Evolutionary conservation across 1,140 invertebrate species (phyloP).

Genomic region (Odontomachus brunneus): DNA sequence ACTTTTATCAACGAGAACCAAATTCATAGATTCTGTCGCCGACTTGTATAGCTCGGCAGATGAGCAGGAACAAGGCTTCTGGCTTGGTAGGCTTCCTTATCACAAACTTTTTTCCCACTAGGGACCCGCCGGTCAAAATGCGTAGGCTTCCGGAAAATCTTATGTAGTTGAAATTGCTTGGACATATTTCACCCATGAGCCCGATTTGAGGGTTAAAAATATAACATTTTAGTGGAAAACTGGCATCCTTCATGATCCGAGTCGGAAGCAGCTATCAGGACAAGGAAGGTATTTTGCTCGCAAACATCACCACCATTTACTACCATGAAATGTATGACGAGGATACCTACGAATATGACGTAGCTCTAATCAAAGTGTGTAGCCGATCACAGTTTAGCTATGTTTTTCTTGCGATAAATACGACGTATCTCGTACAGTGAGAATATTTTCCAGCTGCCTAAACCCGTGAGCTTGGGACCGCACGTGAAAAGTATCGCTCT

Average conservation of each 20-base stretch:
- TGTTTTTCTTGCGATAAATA: not conserved
- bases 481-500: slow-evolving; percentile 68
- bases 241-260: slow-evolving; percentile 28
- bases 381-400: not conserved
- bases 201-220: no score
- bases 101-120: no score
- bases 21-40: no score
- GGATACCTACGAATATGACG: slow-evolving; percentile 84
- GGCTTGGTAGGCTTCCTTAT: no score
- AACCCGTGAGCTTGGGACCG: slow-evolving; percentile 57
- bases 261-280: slow-evolving; percentile 46
- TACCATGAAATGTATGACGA: slow-evolving; percentile 79
- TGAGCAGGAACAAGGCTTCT: no score
- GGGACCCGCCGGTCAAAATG: no score
- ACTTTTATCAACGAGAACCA: no score
- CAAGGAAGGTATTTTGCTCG: slow-evolving; percentile 47
- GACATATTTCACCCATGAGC: no score
- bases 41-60: no score
- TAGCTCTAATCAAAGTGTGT: slow-evolving; percentile 82
- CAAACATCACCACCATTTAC: slow-evolving; percentile 56
- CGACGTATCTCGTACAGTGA: not conserved
- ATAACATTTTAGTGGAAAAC: not conserved
- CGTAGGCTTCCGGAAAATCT: no score
- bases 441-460: slow-evolving; percentile 65
- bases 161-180: no score